These are phyloP conservation scores for Morpho achilles DNA, from an alignment of 2,888 invertebrate genomes.

Conservation along the genomic window DNA sequence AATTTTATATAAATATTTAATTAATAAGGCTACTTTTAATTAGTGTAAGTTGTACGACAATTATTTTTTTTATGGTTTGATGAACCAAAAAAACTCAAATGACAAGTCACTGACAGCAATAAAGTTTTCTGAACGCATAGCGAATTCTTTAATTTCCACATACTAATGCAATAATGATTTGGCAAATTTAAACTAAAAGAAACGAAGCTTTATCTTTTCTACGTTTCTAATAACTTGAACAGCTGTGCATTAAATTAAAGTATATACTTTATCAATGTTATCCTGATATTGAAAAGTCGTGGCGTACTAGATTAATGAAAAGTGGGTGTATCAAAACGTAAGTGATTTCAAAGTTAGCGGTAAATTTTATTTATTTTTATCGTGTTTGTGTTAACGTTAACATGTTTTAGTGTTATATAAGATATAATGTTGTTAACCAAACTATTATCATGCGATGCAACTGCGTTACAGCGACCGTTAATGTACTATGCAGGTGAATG, in stretches of 20 bases:
- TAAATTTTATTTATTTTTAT: constrained; percentile 28
- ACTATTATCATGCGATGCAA: constrained; percentile 41
- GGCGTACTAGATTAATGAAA: constrained; percentile 8
- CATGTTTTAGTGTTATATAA: constrained; percentile 54
- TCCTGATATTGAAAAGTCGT: neutral
- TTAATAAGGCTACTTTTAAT: no score
- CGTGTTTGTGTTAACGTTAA: constrained; percentile 50
- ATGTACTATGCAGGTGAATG: constrained; percentile 49
- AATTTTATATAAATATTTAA: no score
- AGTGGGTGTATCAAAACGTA: constrained; percentile 28
- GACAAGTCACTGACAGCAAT: no score
- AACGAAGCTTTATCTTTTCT: neutral
- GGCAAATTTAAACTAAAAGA: constrained; percentile 44
- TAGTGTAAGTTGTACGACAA: no score
- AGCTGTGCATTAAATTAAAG: neutral
- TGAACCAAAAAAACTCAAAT: no score
- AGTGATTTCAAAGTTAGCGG: constrained; percentile 42
- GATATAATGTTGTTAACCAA: constrained; percentile 51
- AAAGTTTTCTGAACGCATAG: constrained; percentile 1
- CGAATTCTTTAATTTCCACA: neutral
- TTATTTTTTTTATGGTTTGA: no score
- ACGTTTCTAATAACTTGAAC: neutral
- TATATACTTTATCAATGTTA: constrained; percentile 3
- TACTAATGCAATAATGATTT: constrained; percentile 43
- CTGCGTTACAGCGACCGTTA: constrained; percentile 39